Evolutionary conservation across 2,797 vertebrate species (phyloP).

Genomic region (Platyrinchus mystaceus): DNA sequence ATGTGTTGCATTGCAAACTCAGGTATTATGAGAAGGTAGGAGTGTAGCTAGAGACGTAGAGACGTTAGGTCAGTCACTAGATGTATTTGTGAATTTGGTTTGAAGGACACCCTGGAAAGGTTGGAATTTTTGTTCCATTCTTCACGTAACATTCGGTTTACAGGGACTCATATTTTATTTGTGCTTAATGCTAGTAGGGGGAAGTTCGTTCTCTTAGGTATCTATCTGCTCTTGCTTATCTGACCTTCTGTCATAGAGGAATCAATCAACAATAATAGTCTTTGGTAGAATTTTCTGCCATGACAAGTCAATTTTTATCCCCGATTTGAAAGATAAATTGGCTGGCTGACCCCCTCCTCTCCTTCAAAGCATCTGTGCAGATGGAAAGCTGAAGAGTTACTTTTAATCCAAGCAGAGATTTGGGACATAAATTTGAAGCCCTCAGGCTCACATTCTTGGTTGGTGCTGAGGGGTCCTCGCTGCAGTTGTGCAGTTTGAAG

Average conservation of each 20-base stretch:
- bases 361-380: constrained; percentile 21
- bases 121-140: constrained; percentile 68
- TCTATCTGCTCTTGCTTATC: constrained; percentile 64
- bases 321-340: constrained; percentile 55
- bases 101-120: constrained; percentile 78
- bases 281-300: constrained; percentile 62
- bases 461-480: not conserved
- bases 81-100: constrained; percentile 81
- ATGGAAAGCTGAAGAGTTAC: constrained; percentile 36
- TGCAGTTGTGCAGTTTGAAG: not conserved
- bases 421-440: constrained; percentile 14
- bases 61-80: constrained; percentile 86
- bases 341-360: constrained; percentile 44
- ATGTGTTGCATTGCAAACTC: constrained; percentile 90
- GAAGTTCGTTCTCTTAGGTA: constrained; percentile 62
- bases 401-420: constrained; percentile 17
- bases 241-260: constrained; percentile 58
- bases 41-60: constrained; percentile 83
- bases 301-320: constrained; percentile 70
- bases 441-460: not conserved
- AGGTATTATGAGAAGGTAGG: constrained; percentile 85
- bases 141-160: constrained; percentile 67
- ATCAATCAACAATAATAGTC: constrained; percentile 68
- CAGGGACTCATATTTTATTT: constrained; percentile 68
- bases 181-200: constrained; percentile 74